Evolutionary conservation across 2,797 vertebrate species (phyloP), one percentile per base, ranked within the genome.

Genomic region (Lepus townsendii): DNA sequence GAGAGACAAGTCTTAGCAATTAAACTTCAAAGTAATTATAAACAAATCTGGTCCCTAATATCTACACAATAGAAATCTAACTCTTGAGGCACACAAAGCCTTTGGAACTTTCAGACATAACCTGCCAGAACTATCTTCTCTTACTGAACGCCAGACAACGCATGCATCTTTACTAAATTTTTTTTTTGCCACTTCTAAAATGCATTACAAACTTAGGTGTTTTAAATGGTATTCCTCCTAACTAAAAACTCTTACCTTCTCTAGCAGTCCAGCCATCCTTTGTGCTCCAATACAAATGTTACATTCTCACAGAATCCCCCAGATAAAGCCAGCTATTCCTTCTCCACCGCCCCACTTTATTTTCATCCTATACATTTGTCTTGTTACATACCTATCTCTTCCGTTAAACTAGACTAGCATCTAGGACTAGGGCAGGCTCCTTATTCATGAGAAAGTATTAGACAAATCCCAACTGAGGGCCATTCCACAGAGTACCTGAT

Each of bases 1-100:
- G 19, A 66, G 42, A 9, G 38, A 80, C 38, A 96, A 80, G 26
- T 94, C 92, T 96, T 20, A 91, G 54, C 35, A 93, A 95, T 79
- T 96, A 91, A 79, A 72, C 16, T 93, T 91, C 73, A n/a, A 75
- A 95, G 79, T 22, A 83, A 89, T 62, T 79, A 94, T 62, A 85
- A 52, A 87, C 38, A 94, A 90, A 63, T 73, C 24, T 78, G 85
- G 24, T 1, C 32, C 60, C 47, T 93, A 84, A 93, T 73, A 12
- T 20, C 50, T 91, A 65, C 8, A 96, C n/a, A 96, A 88, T 93
- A 91, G 92, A 96, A 94, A 90, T 73, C 69, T 87, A 65, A 84
- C 63, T 71, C 82, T 62, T 63, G 42, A 85, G 5, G 60, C 38
- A 78, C 14, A 65, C 14, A 95, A 80, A 96, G 52, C 5, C 65